These are phyloP conservation scores for Lochmaea capreae DNA, from an alignment of 2,888 invertebrate species.

Conservation along the genomic window DNA sequence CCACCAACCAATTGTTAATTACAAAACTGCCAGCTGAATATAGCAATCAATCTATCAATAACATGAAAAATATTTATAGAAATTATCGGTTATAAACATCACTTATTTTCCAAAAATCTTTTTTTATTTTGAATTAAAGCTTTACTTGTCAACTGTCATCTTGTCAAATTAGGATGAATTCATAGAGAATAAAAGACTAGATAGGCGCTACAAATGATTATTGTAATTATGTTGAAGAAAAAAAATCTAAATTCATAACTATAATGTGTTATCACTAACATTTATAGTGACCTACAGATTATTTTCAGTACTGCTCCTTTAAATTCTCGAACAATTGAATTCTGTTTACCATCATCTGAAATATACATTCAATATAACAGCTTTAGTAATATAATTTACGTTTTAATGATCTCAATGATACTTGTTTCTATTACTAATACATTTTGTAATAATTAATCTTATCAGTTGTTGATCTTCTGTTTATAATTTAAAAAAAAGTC, in stretches of 20 bases:
- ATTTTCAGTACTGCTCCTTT: too few species aligned
- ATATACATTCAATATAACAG: too few species aligned
- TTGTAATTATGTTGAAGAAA: too few species aligned
- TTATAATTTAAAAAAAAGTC: background rate
- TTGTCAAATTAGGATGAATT: background rate
- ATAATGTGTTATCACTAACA: too few species aligned
- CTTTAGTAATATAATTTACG: too few species aligned
- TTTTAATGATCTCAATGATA: too few species aligned
- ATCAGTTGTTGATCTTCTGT: background rate
- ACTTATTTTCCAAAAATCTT: background rate
- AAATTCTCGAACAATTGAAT: too few species aligned
- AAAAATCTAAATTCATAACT: too few species aligned
- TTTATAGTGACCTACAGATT: too few species aligned
- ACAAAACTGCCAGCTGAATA: background rate
- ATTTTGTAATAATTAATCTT: too few species aligned
- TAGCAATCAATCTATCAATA: background rate
- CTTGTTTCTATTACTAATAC: too few species aligned
- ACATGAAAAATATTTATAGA: background rate
- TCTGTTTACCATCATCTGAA: too few species aligned
- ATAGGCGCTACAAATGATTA: background rate
- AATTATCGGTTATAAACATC: background rate
- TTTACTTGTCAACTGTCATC: background rate
- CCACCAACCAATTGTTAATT: background rate
- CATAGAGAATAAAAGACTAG: background rate
- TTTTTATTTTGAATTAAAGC: background rate